A percentile compares a stretch with the other conserved stretches of the same genome.
phyloP scores from a whole-genome alignment of 2,797 vertebrate species.

The Sciurus vulgaris region DNA sequence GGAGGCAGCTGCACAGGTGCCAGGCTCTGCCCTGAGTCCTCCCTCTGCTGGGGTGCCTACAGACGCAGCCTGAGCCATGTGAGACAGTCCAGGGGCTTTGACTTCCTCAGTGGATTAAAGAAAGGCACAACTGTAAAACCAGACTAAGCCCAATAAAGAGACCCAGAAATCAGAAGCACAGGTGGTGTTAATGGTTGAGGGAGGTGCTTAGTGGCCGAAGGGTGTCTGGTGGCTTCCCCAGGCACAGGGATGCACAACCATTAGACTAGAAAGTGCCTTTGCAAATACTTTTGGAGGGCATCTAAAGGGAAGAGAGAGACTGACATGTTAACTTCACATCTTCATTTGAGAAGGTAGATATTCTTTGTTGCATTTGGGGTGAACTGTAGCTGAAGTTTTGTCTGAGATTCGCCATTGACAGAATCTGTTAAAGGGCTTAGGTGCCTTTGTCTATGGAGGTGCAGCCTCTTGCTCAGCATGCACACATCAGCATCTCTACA shows the following conservation, averaged over 20 bases:
- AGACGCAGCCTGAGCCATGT: neutral
- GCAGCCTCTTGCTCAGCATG: neutral
- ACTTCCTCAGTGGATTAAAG: neutral
- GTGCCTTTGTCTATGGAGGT: neutral
- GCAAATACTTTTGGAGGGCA: neutral
- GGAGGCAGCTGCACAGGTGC: neutral
- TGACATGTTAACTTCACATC: neutral
- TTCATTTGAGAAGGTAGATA: neutral
- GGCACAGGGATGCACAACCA: neutral
- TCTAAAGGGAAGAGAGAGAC: neutral
- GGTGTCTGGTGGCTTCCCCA: neutral
- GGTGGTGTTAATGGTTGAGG: too few relatives aligned
- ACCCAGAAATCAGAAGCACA: neutral
- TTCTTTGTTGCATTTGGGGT: neutral
- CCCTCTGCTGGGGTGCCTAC: neutral
- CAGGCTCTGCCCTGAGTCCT: neutral
- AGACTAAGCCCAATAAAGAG: neutral
- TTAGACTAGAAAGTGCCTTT: neutral
- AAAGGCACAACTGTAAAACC: neutral
- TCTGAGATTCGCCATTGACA: neutral
- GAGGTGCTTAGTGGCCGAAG: neutral
- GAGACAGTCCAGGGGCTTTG: neutral
- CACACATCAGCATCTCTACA: constrained; percentile 1
- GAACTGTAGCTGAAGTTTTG: neutral
- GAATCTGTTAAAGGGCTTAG: neutral